Base-by-base conservation (phyloP, 2,113 vertebrate genomes). In the Tonatia bakeri region DNA sequence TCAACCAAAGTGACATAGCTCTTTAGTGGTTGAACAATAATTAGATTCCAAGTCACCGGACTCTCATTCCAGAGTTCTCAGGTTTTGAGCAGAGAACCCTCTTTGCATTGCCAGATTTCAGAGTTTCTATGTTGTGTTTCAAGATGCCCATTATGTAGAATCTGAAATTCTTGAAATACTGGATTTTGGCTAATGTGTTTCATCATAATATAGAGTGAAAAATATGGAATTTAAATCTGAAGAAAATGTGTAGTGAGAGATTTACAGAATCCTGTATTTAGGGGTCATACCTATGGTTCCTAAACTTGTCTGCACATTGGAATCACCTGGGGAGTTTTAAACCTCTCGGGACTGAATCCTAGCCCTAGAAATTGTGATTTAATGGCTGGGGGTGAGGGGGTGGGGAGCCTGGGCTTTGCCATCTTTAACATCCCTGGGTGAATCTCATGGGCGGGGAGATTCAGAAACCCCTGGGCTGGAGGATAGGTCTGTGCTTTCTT, bases 221-320 rank as follows among this genome's bases (percentile, higher is more conserved):
- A 52, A 61, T 31, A 36, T 83, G 59, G 40, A 76, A 17, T 91
- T 82, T 93, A 50, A 76, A 86, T 94, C 40, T 94, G 82, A 93
- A 94, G 81, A 91, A 95, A 86, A 75, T 85, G 14, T 87, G 11
- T 75, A 91, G 72, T 12, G 26, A 72, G 36, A 76, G 33, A 43
- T 38, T 50, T 77, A 14, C 5, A 82, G 82, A 72, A 56, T 75
- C 38, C 36, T 84, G 11, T 75, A 19, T 93, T 64, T 93, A 28
- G 7, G 69, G 19, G 31, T 70, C 40, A 91, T 45, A 85, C 56
- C 38, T 8, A 3, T 72, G 94, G 45, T 47, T 65, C 14, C 33
- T n/a, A 85, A 69, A 52, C 36, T 61, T 69, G 20, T 36, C 43
- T 56, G 19, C 52, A 47, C 31, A 7, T 33, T 83, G 40, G 47